Percentiles rank a stretch among this genome's conserved stretches.
Conservation (phyloP, 2,113 vertebrate species). For the Gymnogyps californianus region DNA sequence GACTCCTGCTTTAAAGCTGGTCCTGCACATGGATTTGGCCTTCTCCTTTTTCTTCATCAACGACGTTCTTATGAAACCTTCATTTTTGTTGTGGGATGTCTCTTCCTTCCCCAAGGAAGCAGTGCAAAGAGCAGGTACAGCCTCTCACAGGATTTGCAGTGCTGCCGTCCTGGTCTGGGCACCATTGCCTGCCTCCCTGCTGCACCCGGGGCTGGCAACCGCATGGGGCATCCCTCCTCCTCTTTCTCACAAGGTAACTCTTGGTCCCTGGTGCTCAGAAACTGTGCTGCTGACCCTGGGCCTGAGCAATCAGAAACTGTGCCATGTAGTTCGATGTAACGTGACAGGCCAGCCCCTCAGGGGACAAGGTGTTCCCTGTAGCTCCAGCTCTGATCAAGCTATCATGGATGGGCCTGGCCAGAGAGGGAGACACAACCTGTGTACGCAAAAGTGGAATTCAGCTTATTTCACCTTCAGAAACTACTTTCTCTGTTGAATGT, state of each 20-base stretch:
- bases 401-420: too few relatives aligned
- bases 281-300: neutral
- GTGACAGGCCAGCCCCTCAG: neutral
- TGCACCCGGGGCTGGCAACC: neutral
- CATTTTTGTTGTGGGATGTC: neutral
- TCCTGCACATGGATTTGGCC: neutral
- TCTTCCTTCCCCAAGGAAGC: neutral
- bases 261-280: neutral
- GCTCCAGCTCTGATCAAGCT: too few relatives aligned
- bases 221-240: accelerated
- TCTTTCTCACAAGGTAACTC: neutral
- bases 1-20: neutral
- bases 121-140: neutral
- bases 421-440: neutral
- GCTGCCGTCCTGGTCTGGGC: neutral
- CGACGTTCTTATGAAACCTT: neutral
- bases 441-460: neutral
- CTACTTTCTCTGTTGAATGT: neutral
- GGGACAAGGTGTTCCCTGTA: accelerated
- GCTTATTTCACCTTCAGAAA: neutral
- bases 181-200: neutral
- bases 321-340: accelerated
- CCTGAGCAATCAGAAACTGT: neutral
- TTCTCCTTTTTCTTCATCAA: neutral
- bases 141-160: neutral